Percentiles rank a stretch among this genome's conserved stretches.
Evolutionary conservation across 2,113 vertebrate species (phyloP).

Genomic region (Chamaetylas fuelleborni): DNA sequence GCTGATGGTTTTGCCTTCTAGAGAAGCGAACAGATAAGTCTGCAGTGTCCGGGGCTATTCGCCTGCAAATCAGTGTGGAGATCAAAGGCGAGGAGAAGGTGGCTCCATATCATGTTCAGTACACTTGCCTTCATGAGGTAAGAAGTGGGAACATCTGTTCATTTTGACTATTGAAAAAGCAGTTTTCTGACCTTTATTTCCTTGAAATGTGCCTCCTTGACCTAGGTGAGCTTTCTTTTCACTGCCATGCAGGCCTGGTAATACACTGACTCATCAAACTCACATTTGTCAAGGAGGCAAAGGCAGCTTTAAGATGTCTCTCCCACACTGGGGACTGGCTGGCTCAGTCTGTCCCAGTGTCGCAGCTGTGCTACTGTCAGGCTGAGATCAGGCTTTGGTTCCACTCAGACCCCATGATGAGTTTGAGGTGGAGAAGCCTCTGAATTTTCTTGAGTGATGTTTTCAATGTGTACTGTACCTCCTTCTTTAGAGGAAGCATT

Average conservation of each 20-base stretch:
- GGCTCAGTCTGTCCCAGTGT: background rate
- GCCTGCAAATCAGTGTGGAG: constrained; percentile 94
- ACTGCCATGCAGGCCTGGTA: background rate
- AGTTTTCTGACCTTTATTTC: background rate
- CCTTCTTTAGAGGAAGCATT: background rate
- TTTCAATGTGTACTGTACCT: background rate
- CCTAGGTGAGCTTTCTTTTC: background rate
- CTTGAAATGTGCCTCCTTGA: background rate
- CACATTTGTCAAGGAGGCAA: background rate
- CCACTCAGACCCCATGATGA: background rate
- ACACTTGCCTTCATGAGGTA: constrained; percentile 97
- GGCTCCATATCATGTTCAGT: constrained; percentile 93
- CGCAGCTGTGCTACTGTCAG: background rate
- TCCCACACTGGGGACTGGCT: rapidly evolving
- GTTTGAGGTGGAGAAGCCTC: background rate
- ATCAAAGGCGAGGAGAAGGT: constrained; percentile 99
- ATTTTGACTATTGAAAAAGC: background rate
- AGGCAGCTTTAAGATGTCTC: background rate
- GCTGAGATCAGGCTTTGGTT: background rate
- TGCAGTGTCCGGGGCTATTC: constrained; percentile 93
- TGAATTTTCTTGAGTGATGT: background rate
- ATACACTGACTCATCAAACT: background rate
- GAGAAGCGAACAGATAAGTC: constrained; percentile 98
- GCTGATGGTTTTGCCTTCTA: constrained; percentile 63
- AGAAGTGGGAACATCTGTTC: background rate